These are phyloP conservation scores for Podargus strigoides DNA, from an alignment of 2,797 vertebrate species.

Conservation along the genomic window DNA sequence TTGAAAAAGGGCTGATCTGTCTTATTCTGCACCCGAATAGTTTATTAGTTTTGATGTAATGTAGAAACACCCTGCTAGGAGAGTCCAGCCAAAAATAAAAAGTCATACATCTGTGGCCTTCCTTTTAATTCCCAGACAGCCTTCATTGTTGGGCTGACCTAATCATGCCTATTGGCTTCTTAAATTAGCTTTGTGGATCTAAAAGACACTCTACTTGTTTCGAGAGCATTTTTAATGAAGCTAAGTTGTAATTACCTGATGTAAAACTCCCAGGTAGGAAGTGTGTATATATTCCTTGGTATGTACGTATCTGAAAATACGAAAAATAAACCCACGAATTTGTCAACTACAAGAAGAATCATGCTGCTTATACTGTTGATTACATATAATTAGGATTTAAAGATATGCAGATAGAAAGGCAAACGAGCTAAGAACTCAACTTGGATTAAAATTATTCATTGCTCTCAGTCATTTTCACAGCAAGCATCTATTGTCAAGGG, in stretches of 20 bases:
- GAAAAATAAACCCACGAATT: slow-evolving; percentile 33
- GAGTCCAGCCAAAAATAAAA: slow-evolving; percentile 28
- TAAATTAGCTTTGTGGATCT: not conserved
- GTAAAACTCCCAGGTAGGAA: slow-evolving; percentile 21
- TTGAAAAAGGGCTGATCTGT: not conserved
- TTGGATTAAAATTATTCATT: slow-evolving; percentile 27
- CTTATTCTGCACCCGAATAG: not conserved
- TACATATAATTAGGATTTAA: slow-evolving; percentile 56
- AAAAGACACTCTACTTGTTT: not conserved
- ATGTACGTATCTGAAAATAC: not conserved
- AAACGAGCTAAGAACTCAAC: not conserved
- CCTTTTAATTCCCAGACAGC: not conserved
- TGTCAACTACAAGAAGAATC: slow-evolving; percentile 57
- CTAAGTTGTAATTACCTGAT: slow-evolving; percentile 44
- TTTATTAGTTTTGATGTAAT: slow-evolving; percentile 21
- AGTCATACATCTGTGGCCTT: not conserved
- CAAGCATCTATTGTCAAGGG: slow-evolving; percentile 2
- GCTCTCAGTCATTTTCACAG: slow-evolving; percentile 25
- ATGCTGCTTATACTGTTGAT: slow-evolving; percentile 39
- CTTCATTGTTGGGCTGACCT: not conserved
- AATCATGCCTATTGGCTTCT: slow-evolving; percentile 18
- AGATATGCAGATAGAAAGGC: slow-evolving; percentile 21
- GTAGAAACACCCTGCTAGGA: slow-evolving; percentile 23
- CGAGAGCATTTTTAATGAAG: slow-evolving; percentile 16
- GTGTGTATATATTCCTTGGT: not conserved